A percentile compares a stretch with the other conserved stretches of the same genome.
Conservation (phyloP, 1,140 invertebrate species). For the Geopemphigus sp. region DNA sequence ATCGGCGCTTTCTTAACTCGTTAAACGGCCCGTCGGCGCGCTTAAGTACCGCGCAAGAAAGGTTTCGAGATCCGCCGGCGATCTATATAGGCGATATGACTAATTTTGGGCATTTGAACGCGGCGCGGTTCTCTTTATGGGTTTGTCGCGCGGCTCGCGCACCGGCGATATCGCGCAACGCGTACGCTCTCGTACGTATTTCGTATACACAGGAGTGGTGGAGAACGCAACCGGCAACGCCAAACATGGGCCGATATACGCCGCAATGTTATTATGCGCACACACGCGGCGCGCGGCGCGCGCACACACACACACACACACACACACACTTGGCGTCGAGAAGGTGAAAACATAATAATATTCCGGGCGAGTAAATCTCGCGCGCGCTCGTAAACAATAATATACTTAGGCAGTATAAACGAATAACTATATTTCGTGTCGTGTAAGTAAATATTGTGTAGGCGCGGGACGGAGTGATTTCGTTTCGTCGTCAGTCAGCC, state of each 20-base stretch:
- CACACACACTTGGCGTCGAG: conserved; percentile 7
- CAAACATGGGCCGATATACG: conserved; percentile 44
- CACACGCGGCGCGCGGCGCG: too few species aligned
- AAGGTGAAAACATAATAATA: conserved; percentile 38
- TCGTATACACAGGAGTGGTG: background rate
- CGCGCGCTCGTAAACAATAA: background rate
- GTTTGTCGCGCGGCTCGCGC: conserved; percentile 4
- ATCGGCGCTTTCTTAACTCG: conserved; percentile 23
- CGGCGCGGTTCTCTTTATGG: conserved; percentile 31
- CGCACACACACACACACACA: conserved; percentile 6
- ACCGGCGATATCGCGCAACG: background rate
- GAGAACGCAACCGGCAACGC: conserved; percentile 27
- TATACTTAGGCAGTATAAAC: background rate
- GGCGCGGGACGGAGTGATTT: too few species aligned
- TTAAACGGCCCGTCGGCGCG: background rate
- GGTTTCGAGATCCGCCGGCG: background rate
- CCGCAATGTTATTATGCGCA: too few species aligned
- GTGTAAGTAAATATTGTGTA: too few species aligned
- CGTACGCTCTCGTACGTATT: too few species aligned
- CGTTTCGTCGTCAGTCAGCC: too few species aligned
- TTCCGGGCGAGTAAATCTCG: conserved; percentile 16
- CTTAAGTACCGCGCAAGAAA: background rate
- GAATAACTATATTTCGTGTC: background rate
- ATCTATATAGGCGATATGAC: conserved; percentile 28
- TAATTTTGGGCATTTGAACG: conserved; percentile 47